A percentile compares a stretch with the other conserved stretches of the same genome.
Conservation (phyloP, 2,888 invertebrate species). For the Fragum fragum region DNA sequence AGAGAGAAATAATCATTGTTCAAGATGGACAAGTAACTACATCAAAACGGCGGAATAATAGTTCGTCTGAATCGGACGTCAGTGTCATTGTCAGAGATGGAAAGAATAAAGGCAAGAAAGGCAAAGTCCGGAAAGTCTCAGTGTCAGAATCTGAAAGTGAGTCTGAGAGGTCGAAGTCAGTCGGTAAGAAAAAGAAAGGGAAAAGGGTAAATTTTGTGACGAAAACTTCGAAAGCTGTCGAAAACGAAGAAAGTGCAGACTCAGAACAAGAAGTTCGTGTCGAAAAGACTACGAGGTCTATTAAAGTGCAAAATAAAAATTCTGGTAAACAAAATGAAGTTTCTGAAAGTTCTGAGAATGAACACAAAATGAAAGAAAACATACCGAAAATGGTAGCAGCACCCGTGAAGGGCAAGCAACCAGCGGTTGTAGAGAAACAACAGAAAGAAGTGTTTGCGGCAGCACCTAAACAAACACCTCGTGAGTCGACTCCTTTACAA, state of each 20-base stretch:
- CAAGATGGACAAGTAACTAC: constrained; percentile 39
- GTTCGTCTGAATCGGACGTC: constrained; percentile 59
- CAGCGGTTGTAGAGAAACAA: constrained; percentile 6
- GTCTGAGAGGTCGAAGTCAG: constrained; percentile 28
- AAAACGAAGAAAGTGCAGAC: constrained; percentile 3
- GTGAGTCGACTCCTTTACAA: constrained; percentile 8
- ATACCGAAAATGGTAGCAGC: constrained; percentile 6
- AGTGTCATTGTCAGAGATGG: constrained; percentile 52
- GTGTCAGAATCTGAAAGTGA: constrained; percentile 45
- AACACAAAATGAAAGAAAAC: constrained; percentile 30
- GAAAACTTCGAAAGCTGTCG: background rate
- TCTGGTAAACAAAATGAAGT: constrained; percentile 7
- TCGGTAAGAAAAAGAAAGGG: constrained; percentile 27
- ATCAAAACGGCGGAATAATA: constrained; percentile 34
- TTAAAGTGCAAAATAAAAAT: constrained; percentile 25
- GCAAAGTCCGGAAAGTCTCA: constrained; percentile 30
- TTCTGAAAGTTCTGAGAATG: constrained; percentile 23
- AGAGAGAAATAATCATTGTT: constrained; percentile 63
- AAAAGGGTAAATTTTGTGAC: constrained; percentile 21
- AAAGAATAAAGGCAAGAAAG: constrained; percentile 29
- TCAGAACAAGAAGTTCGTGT: background rate
- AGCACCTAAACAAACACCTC: constrained; percentile 15
- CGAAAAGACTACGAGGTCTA: constrained; percentile 18
- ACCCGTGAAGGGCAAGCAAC: background rate
- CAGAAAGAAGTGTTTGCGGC: constrained; percentile 7